phyloP scores from a whole-genome alignment of 1,140 invertebrate genomes.

The Papilio helenus region DNA sequence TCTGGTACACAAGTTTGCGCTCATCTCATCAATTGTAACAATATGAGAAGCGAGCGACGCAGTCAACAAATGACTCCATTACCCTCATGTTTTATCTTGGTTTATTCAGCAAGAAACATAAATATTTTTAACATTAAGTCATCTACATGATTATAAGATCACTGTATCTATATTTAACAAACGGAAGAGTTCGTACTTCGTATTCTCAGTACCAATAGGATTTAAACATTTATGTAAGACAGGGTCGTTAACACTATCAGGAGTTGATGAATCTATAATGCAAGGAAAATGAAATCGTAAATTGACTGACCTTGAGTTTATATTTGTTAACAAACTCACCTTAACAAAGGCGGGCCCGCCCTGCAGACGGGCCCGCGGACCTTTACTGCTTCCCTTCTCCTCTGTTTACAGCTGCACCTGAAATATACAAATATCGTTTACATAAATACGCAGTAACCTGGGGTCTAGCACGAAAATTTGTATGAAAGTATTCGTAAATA shows the following conservation, averaged over 20 bases:
- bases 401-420: slow-evolving; percentile 41
- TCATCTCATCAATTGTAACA: slow-evolving; percentile 35
- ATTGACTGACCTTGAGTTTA: not conserved
- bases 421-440: slow-evolving; percentile 25
- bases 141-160: not conserved
- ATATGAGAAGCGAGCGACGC: slow-evolving; percentile 4
- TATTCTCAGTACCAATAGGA: not conserved
- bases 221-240: too few species aligned
- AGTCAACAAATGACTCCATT: slow-evolving; percentile 37
- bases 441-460: not conserved
- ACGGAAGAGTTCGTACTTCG: too few species aligned
- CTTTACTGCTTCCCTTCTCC: slow-evolving; percentile 16
- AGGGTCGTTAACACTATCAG: too few species aligned
- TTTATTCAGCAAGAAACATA: slow-evolving; percentile 9
- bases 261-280: too few species aligned
- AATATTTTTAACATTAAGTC: not conserved
- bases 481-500: too few species aligned
- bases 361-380: slow-evolving; percentile 45
- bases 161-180: not conserved
- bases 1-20: slow-evolving; percentile 33
- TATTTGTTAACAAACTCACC: not conserved
- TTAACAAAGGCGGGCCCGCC: slow-evolving; percentile 46
- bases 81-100: not conserved
- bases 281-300: not conserved
- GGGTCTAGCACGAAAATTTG: too few species aligned